A percentile compares a stretch with the other conserved stretches of the same genome.
Conservation (phyloP, 2,113 vertebrate genomes). For the Scolopax mira region DNA sequence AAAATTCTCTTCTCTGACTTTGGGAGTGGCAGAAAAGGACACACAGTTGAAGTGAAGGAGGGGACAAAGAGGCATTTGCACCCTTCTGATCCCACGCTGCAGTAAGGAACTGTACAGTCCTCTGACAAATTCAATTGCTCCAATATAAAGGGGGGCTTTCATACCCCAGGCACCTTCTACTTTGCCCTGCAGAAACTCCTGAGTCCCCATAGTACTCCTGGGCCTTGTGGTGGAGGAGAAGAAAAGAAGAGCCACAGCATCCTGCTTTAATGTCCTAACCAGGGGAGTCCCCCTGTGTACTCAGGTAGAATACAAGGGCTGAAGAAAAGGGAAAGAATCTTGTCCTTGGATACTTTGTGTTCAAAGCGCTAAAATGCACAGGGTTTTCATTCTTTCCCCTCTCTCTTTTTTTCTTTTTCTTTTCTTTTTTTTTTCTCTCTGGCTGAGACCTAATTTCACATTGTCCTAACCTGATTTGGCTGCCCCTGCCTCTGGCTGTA, state of each 20-base stretch:
- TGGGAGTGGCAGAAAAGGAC: conserved; percentile 47
- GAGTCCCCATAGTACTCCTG: background rate
- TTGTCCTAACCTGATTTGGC: background rate
- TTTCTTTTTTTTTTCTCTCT: background rate
- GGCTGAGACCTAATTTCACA: background rate
- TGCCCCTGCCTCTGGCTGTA: conserved; percentile 1
- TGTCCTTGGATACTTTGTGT: background rate
- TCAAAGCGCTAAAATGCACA: background rate
- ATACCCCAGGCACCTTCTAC: background rate
- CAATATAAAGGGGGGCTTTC: background rate
- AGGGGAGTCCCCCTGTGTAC: background rate
- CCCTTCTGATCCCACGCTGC: background rate
- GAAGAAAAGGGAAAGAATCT: background rate
- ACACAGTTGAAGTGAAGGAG: background rate
- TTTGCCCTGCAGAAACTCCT: background rate
- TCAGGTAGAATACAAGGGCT: background rate
- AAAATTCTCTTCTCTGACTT: conserved; percentile 53
- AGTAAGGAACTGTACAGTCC: background rate
- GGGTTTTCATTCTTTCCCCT: background rate
- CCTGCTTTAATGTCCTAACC: background rate
- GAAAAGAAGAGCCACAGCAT: background rate
- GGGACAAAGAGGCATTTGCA: background rate
- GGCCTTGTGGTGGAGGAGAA: background rate
- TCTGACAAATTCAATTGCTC: background rate
- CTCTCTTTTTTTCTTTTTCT: accelerated